These are phyloP conservation scores for Plectrocnemia conspersa DNA, from an alignment of 1,140 invertebrate genomes.

Conservation along the genomic window DNA sequence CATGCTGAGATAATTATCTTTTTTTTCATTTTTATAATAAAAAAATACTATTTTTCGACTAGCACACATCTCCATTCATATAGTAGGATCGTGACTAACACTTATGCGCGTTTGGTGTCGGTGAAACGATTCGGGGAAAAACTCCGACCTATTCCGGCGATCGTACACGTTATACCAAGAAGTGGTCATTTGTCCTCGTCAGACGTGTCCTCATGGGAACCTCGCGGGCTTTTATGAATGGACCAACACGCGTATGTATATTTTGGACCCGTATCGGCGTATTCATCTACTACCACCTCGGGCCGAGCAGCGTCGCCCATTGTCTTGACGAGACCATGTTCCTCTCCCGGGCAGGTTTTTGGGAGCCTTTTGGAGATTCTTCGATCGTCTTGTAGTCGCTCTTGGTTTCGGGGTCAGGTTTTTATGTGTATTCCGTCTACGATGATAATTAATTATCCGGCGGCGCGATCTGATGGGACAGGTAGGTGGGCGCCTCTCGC, in stretches of 20 bases:
- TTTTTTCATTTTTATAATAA: too few species aligned
- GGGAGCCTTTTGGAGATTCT: slow-evolving; percentile 3
- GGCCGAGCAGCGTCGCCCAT: neutral
- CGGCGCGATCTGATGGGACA: slow-evolving; percentile 8
- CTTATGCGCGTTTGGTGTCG: too few species aligned
- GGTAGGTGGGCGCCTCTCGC: slow-evolving; percentile 9
- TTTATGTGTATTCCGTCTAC: slow-evolving; percentile 7
- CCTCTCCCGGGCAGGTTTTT: too few species aligned
- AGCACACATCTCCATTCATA: too few species aligned
- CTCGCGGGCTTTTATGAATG: neutral
- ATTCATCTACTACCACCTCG: neutral
- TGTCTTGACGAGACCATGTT: slow-evolving; percentile 4
- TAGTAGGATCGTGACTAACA: too few species aligned
- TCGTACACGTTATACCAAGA: slow-evolving; percentile 7
- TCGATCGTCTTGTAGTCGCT: slow-evolving; percentile 3
- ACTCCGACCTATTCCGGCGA: slow-evolving; percentile 2
- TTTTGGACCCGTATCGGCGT: slow-evolving; percentile 1
- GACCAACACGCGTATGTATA: neutral
- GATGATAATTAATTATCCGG: slow-evolving; percentile 5
- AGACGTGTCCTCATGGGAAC: slow-evolving; percentile 7
- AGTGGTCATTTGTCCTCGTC: slow-evolving; percentile 9
- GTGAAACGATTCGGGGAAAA: slow-evolving; percentile 1
- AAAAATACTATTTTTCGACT: too few species aligned
- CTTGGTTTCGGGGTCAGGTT: neutral
- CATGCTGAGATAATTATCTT: too few species aligned